Evolutionary conservation across 2,888 invertebrate genomes (phyloP), one percentile per base, ranked within the genome.

Genomic region (Cheilosia vulpina): DNA sequence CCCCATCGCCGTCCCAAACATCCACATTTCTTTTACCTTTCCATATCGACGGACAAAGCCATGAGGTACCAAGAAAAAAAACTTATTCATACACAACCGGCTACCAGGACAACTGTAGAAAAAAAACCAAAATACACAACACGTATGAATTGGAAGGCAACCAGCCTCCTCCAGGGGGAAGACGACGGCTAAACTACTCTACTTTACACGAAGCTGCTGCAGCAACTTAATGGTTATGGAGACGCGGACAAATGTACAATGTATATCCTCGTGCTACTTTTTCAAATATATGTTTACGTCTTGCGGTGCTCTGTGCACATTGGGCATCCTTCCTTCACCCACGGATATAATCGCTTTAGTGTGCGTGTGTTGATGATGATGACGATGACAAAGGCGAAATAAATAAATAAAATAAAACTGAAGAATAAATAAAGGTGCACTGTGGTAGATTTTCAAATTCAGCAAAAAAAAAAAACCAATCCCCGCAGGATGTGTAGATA

Each of bases 261-360:
- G 19, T 41, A 66, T 79, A 79, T 84, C 84, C 79, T 75, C 84
- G 79, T 79, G 84, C 84, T 75, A 69, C 79, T 75, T 79, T 75
- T 41, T 69, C 45, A 63, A 68, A 65, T 55, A 53, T 58, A 24
- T 66, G 34, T 52, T 31, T 27, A 19, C 19, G 60, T 41, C 34
- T 38, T 19, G 24, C 24, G 50, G 41, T 53, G 15, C 27, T n/a
- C 24, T 19, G 24, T 34, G 19, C 19, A 19, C 31, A 31, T 9
- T 52, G 52, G 50, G 68, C 52, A 79, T 84, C 79, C 75, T 84
- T 84, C 62, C 62, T 53, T 38, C 21, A 31, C 31, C 45, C 38
- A 24, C 9, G 15, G 3, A 6, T 50, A 43, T 55, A 31, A 47
- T 52, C 24, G 41, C 58, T 43, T 34, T 17, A n/a, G 24, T 72